Evolutionary conservation across 2,888 invertebrate genomes (phyloP).

Genomic region (Amphipyra tragopoginis): DNA sequence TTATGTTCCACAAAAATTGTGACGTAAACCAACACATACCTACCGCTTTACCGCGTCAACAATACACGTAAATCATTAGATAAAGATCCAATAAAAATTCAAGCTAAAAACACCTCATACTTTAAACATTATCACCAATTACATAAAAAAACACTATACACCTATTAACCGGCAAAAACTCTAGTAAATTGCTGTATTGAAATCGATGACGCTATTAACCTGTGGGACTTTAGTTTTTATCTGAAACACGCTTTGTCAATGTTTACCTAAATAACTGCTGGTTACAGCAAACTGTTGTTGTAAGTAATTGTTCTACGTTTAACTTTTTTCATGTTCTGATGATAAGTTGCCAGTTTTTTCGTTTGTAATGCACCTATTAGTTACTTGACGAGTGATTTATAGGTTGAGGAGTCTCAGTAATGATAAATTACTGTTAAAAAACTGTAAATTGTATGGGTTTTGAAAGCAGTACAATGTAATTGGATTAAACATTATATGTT

Average conservation of each 20-base stretch:
- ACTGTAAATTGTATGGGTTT: conserved; percentile 17
- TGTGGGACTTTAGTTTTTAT: conserved; percentile 74
- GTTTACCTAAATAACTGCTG: conserved; percentile 56
- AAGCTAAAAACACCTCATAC: conserved; percentile 54
- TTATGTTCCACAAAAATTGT: no score
- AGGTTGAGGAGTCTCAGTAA: conserved; percentile 8
- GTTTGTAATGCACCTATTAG: conserved; percentile 35
- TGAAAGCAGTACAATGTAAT: conserved; percentile 33
- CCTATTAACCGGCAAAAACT: conserved; percentile 57
- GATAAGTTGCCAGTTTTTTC: conserved; percentile 29
- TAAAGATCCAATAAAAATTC: conserved; percentile 66
- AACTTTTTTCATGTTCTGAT: conserved; percentile 25
- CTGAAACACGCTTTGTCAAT: conserved; percentile 52
- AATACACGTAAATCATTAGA: conserved; percentile 70
- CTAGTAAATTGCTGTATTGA: conserved; percentile 76
- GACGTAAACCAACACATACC: no score
- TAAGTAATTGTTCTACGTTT: conserved; percentile 44
- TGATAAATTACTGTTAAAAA: conserved; percentile 41
- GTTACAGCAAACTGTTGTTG: conserved; percentile 12
- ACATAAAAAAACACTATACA: conserved; percentile 67
- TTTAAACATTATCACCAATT: conserved; percentile 75
- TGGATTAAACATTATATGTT: conserved; percentile 1
- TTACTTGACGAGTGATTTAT: conserved; percentile 47
- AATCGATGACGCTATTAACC: conserved; percentile 68
- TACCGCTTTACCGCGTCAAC: not conserved